Conservation (phyloP, 30 jellyfish, hydroid and myxozoan species). For the Pelagia noctiluca region DNA sequence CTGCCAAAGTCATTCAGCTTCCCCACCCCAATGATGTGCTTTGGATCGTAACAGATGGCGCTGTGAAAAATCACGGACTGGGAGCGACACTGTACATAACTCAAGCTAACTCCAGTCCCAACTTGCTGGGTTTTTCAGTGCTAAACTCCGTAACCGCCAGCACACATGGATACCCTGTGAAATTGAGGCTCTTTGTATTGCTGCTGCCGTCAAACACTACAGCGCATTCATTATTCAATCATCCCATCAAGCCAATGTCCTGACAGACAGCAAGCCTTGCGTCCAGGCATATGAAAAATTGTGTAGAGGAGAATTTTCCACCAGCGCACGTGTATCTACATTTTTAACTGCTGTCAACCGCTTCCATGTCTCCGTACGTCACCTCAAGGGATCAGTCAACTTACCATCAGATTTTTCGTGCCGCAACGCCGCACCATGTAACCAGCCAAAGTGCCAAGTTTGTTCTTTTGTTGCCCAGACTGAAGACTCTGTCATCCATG, state of each 20-base stretch:
- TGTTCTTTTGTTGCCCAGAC: too few relatives aligned
- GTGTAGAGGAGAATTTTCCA: conserved; percentile 52
- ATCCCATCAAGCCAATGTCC: conserved; percentile 36
- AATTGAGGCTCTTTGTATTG: conserved; percentile 65
- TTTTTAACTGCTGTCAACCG: conserved; percentile 62
- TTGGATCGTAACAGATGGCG: conserved; percentile 71
- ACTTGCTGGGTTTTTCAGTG: conserved; percentile 69
- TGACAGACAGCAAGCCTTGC: conserved; percentile 78
- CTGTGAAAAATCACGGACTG: conserved; percentile 40
- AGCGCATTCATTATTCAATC: conserved; percentile 68
- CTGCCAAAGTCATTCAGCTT: conserved; percentile 1
- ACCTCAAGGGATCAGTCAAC: conserved; percentile 45
- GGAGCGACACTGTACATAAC: conserved; percentile 63
- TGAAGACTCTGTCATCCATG: too few relatives aligned
- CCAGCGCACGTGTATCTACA: conserved; percentile 53
- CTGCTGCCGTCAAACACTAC: conserved; percentile 60
- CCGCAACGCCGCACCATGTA: too few relatives aligned
- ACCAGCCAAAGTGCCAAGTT: too few relatives aligned
- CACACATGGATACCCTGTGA: conserved; percentile 73
- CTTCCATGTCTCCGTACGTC: conserved; percentile 23
- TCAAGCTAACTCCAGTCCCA: conserved; percentile 29
- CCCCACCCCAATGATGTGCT: conserved; percentile 48
- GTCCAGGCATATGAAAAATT: conserved; percentile 71
- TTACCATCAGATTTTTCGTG: too few relatives aligned
- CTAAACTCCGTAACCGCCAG: conserved; percentile 59